Percentiles rank a stretch among this genome's conserved stretches.
Conservation (phyloP, 2,797 vertebrate genomes). For the Tragopan temminckii region DNA sequence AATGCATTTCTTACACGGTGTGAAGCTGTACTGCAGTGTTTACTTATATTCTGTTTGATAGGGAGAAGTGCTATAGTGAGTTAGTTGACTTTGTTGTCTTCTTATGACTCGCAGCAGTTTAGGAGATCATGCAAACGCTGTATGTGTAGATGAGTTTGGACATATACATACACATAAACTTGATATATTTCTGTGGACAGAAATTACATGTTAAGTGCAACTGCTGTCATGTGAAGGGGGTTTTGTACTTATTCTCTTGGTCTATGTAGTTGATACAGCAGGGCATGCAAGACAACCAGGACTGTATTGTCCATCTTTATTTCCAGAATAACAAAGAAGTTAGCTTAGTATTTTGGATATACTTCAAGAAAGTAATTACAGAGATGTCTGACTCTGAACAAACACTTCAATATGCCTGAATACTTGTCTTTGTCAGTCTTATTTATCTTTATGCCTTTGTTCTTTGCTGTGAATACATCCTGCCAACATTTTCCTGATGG, state of each 20-base stretch:
- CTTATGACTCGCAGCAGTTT: neutral
- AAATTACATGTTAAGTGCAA: neutral
- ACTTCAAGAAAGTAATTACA: neutral
- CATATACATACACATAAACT: neutral
- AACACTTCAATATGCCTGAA: neutral
- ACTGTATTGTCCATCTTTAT: neutral
- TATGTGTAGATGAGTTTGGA: neutral
- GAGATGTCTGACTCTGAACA: neutral
- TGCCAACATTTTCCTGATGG: neutral
- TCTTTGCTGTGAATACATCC: neutral
- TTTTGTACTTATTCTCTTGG: neutral
- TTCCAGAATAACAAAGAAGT: neutral
- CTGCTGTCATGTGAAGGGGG: neutral
- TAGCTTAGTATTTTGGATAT: neutral
- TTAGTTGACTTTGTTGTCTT: neutral
- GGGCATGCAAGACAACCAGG: neutral
- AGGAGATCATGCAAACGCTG: neutral
- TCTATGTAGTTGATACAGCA: neutral
- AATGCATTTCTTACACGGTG: neutral
- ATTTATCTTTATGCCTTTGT: slow-evolving; percentile 1
- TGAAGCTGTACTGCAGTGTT: neutral
- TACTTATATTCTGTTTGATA: neutral
- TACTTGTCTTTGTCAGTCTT: neutral
- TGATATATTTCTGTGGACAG: neutral
- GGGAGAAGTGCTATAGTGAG: neutral